Evolutionary conservation across 2,797 vertebrate genomes (phyloP).

Genomic region (Diceros bicornis): DNA sequence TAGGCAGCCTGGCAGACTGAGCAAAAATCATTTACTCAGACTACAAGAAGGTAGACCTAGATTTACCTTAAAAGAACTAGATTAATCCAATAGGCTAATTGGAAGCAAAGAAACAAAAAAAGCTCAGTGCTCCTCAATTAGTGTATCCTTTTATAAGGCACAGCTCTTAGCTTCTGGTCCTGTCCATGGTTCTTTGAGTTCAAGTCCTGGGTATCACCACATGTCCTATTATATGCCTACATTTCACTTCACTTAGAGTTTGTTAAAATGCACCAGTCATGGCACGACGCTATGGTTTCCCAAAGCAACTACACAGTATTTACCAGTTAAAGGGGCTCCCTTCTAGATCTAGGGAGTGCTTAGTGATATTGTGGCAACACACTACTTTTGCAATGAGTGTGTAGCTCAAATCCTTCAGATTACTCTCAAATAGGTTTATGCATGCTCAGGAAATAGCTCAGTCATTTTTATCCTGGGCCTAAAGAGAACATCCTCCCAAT

Average conservation of each 20-base stretch:
- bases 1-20: background rate
- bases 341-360: background rate
- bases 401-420: background rate
- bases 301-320: background rate
- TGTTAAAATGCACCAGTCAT: background rate
- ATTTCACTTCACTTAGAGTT: background rate
- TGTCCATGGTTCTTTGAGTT: background rate
- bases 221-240: background rate
- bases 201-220: background rate
- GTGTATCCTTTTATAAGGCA: background rate
- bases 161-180: background rate
- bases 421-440: background rate
- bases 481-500: background rate
- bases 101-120: background rate
- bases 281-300: background rate
- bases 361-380: background rate
- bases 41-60: background rate
- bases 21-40: background rate
- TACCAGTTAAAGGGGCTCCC: background rate
- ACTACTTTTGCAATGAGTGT: background rate
- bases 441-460: background rate
- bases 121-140: background rate
- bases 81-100: background rate
- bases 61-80: background rate
- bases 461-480: background rate